A percentile compares a stretch with the other conserved stretches of the same genome.
These are phyloP conservation scores for Monochamus saltuarius DNA, from an alignment of 1,140 invertebrate species.

Conservation along the genomic window DNA sequence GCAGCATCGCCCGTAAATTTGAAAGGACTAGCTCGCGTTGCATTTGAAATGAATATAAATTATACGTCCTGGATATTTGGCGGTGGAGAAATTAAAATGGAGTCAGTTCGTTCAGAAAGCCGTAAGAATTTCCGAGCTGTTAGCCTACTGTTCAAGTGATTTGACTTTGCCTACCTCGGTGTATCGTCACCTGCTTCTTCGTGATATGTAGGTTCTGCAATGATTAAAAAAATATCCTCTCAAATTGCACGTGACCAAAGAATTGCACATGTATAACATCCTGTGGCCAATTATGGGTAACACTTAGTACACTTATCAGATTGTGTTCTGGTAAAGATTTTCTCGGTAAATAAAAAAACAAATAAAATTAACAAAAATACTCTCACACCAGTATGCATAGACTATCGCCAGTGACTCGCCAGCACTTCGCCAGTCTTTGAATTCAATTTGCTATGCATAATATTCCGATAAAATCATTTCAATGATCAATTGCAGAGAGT, in stretches of 20 bases:
- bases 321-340: background rate
- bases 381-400: no score
- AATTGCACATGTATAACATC: conserved; percentile 30
- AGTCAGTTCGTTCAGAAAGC: background rate
- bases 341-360: background rate
- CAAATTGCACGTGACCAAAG: conserved; percentile 27
- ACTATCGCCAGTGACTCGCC: no score
- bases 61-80: background rate
- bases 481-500: no score
- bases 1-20: conserved; percentile 34
- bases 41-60: conserved; percentile 2
- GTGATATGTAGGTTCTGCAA: no score
- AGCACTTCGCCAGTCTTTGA: no score
- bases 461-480: no score
- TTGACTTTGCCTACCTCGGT: no score
- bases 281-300: conserved; percentile 16
- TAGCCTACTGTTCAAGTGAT: background rate
- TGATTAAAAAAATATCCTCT: background rate
- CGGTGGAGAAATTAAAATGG: conserved; percentile 2
- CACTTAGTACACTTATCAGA: conserved; percentile 28
- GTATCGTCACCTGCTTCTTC: no score
- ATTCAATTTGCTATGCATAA: no score
- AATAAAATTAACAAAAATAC: no score
- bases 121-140: no score
- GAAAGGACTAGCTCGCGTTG: conserved; percentile 8